These are phyloP conservation scores for Iguana delicatissima DNA, from an alignment of 2,797 vertebrate species.

Conservation along the genomic window DNA sequence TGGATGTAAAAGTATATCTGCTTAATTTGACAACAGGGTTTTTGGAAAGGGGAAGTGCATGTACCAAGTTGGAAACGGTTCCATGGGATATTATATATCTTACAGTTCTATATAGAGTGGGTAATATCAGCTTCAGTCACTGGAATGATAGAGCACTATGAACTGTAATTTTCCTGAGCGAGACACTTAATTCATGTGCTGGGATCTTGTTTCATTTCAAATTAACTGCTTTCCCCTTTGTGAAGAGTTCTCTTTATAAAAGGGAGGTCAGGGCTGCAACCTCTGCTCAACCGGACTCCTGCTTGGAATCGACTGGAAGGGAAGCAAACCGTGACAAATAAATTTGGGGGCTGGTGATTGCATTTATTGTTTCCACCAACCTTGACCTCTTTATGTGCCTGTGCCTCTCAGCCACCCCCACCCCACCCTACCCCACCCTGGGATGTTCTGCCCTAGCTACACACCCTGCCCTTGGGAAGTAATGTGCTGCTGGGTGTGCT, in stretches of 20 bases:
- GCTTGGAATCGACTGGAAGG: constrained; percentile 70
- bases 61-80: constrained; percentile 45
- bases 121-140: constrained; percentile 51
- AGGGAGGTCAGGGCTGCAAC: constrained; percentile 52
- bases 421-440: constrained; percentile 45
- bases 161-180: constrained; percentile 66
- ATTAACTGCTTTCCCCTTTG: constrained; percentile 60
- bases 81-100: constrained; percentile 49
- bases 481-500: constrained; percentile 59
- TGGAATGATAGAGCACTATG: constrained; percentile 62
- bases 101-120: constrained; percentile 46
- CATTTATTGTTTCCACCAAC: constrained; percentile 53
- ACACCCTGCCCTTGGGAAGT: constrained; percentile 57
- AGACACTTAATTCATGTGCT: constrained; percentile 65
- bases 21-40: constrained; percentile 52
- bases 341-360: constrained; percentile 50
- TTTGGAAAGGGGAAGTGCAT: constrained; percentile 50
- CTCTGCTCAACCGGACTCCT: constrained; percentile 66
- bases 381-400: constrained; percentile 58
- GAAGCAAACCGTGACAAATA: constrained; percentile 61
- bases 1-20: constrained; percentile 57
- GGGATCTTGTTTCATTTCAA: constrained; percentile 57
- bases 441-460: constrained; percentile 69
- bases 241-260: constrained; percentile 44
- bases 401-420: constrained; percentile 50